Conservation (phyloP, 2,888 invertebrate genomes). For the Dione juno region DNA sequence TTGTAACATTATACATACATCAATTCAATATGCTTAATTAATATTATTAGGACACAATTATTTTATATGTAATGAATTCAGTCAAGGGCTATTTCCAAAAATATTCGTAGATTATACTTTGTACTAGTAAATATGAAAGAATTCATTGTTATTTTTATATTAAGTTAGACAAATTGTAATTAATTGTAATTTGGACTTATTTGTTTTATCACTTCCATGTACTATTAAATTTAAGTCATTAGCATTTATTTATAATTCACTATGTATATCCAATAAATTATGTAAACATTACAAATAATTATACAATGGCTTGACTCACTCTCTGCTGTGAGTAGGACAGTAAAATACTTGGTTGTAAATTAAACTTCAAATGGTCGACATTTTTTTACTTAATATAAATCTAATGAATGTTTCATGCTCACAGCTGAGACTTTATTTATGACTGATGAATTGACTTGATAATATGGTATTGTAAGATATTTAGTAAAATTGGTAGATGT, state of each 20-base stretch:
- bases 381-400: not conserved
- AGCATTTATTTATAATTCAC: conserved; percentile 10
- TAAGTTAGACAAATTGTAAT: not conserved
- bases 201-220: not conserved
- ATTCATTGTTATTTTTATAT: not conserved
- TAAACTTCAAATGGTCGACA: not conserved
- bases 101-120: not conserved
- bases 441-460: conserved; percentile 8
- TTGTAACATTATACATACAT: conserved; percentile 7
- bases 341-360: not conserved
- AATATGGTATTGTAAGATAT: conserved; percentile 1
- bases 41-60: conserved; percentile 3
- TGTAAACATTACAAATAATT: conserved; percentile 6
- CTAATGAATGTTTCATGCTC: not conserved
- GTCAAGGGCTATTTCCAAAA: conserved; percentile 5
- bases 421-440: conserved; percentile 3
- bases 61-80: not conserved
- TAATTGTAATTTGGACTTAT: not conserved
- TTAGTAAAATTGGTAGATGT: conserved; percentile 8
- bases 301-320: not conserved
- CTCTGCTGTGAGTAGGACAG: conserved; percentile 8
- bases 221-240: not conserved
- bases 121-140: not conserved
- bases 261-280: conserved; percentile 2
- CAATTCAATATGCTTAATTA: not conserved